These are phyloP conservation scores for Aphelenchoides avenae DNA, from an alignment of 1,140 invertebrate genomes.

Conservation along the genomic window DNA sequence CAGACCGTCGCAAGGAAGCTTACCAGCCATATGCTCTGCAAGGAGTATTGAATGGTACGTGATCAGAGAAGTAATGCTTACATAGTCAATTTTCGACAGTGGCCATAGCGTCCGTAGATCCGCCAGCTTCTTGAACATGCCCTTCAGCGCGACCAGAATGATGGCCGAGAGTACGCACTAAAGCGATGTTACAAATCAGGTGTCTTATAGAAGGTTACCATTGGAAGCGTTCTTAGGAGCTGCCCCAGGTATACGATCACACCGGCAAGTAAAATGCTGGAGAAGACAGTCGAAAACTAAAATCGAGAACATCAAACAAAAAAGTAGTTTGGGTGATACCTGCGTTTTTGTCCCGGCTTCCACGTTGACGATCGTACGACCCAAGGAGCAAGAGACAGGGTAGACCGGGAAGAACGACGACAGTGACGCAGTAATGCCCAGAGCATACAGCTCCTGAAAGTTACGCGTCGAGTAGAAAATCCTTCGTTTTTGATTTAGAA, in stretches of 20 bases:
- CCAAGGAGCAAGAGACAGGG: conserved; percentile 50
- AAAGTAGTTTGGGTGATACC: conserved; percentile 8
- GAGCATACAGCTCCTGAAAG: conserved; percentile 48
- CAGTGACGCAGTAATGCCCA: conserved; percentile 41
- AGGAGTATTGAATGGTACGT: conserved; percentile 3
- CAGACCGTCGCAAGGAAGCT: conserved; percentile 49
- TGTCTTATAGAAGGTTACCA: conserved; percentile 32
- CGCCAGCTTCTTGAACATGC: conserved; percentile 50
- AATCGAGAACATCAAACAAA: conserved; percentile 11
- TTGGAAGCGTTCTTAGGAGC: conserved; percentile 45
- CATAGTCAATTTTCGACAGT: conserved; percentile 57
- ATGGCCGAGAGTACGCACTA: conserved; percentile 54
- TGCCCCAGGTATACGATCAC: conserved; percentile 53
- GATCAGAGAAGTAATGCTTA: conserved; percentile 3
- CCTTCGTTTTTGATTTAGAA: conserved; percentile 7
- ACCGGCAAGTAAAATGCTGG: conserved; percentile 34
- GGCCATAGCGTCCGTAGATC: conserved; percentile 54
- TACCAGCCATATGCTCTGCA: conserved; percentile 54
- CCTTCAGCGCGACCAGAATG: conserved; percentile 50
- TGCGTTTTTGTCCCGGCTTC: conserved; percentile 54
- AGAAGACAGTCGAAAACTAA: conserved; percentile 49
- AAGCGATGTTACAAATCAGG: not conserved
- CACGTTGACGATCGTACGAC: conserved; percentile 53
- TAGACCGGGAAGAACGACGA: conserved; percentile 56
- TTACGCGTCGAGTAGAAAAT: conserved; percentile 6